Base-by-base conservation (phyloP, 2,113 vertebrate species). In the Mohoua ochrocephala region DNA sequence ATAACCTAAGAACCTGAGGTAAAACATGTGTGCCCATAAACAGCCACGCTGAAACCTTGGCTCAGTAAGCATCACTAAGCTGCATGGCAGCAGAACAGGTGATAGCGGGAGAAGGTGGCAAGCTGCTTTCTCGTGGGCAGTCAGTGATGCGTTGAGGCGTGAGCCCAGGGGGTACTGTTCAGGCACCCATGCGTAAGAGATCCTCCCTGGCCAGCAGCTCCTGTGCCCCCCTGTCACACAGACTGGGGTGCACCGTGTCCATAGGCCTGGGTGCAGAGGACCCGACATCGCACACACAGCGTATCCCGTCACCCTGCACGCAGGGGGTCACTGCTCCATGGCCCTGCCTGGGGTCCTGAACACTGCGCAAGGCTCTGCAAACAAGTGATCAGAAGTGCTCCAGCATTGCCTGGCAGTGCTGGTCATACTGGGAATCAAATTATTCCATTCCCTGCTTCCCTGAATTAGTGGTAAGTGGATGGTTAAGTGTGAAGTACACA, bases 201-300 rank as follows among this genome's bases (percentile, higher is more conserved):
- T 22, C 21, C 33, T 50, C 16, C 31, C 35, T 59, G 67, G 47
- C 47, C 59, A 74, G 71, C 63, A 89, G 57, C 47, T 87, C 50
- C 59, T 31, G 41, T 1, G 6, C 11, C 27, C 37, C 6, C 1
- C 39, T 45, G 37, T 42, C 52, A 44, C 67, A 26, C 28, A 67
- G 60, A n/a, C 6, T 0, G 0, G 37, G 24, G 24, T 33, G 11
- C 23, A 1, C 14, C 17, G 1, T 5, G 10, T 11, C 21, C 0
- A 0, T 39, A 10, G 9, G 17, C 13, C 6, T 6, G 26, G 11
- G 13, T 23, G 59, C 35, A 33, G 39, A 11, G 44, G 42, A 33
- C n/a, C 81, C 50, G 31, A 4, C 22, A 4, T 5, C 0, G 0
- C 27, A 13, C 0, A 4, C 4, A 17, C 33, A 60, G 50, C 70